Conservation (phyloP, 2,797 vertebrate genomes). For the Schizopygopsis pylzovi region DNA sequence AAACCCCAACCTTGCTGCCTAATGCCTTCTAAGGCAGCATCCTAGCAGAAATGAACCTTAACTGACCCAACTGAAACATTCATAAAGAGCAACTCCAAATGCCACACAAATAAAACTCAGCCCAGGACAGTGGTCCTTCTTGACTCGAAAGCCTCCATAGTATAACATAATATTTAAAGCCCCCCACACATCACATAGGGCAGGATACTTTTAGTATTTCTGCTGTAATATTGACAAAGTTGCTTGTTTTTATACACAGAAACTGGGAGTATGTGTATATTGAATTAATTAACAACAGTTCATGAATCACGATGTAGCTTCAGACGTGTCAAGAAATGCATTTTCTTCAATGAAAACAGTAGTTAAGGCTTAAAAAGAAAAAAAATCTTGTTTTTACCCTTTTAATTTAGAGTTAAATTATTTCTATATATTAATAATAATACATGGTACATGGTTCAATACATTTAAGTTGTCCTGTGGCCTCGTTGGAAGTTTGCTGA, state of each 20-base stretch:
- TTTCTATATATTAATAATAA: neutral
- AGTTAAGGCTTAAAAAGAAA: neutral
- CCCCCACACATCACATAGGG: neutral
- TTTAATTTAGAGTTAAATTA: neutral
- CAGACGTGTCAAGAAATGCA: neutral
- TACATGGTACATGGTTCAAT: neutral
- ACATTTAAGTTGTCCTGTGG: neutral
- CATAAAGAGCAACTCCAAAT: neutral
- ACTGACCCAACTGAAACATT: neutral
- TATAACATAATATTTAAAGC: neutral
- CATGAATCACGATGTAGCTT: neutral
- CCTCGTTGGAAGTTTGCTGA: neutral
- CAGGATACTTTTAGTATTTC: neutral
- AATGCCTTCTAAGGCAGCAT: conserved; percentile 22
- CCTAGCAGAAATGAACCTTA: neutral
- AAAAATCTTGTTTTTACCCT: neutral
- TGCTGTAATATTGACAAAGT: neutral
- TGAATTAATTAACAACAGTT: neutral
- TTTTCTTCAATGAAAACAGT: neutral
- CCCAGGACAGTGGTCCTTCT: neutral
- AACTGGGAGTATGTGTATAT: neutral
- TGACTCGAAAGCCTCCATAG: neutral
- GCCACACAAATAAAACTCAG: neutral
- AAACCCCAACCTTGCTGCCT: neutral
- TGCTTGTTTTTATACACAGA: neutral